Conservation (phyloP, 2,113 vertebrate genomes). For the Lycocorax pyrrhopterus region DNA sequence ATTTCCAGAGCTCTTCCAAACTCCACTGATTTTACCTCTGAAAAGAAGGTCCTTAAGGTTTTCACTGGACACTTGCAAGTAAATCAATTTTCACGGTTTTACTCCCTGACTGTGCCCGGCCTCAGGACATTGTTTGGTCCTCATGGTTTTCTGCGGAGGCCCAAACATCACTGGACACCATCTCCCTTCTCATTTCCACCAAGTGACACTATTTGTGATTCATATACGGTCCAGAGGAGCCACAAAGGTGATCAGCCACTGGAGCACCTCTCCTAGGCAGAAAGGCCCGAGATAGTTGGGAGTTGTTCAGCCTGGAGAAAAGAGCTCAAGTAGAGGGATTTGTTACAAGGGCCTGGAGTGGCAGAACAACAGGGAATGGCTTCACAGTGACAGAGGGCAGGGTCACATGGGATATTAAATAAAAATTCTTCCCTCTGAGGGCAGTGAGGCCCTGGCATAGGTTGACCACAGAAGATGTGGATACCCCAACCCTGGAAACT, state of each 20-base stretch:
- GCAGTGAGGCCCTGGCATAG: neutral
- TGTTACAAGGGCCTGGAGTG: neutral
- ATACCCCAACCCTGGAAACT: neutral
- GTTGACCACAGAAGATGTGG: neutral
- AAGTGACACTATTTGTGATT: neutral
- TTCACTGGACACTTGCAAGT: neutral
- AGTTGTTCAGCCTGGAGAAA: neutral
- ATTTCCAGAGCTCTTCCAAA: neutral
- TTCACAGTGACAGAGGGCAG: neutral
- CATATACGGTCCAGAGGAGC: neutral
- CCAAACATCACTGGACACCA: rapidly evolving
- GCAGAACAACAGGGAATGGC: neutral
- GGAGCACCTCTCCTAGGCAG: neutral
- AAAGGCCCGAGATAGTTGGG: rapidly evolving
- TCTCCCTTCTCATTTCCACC: neutral
- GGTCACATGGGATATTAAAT: neutral
- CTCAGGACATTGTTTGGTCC: neutral
- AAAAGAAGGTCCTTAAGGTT: neutral
- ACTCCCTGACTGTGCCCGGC: neutral
- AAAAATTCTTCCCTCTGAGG: no score
- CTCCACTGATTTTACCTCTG: neutral
- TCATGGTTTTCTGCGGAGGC: rapidly evolving
- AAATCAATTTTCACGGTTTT: neutral
- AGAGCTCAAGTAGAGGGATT: neutral
- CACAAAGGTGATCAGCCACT: neutral